Evolutionary conservation across 2,113 vertebrate genomes (phyloP).

Genomic region (Neodon shergylaensis): DNA sequence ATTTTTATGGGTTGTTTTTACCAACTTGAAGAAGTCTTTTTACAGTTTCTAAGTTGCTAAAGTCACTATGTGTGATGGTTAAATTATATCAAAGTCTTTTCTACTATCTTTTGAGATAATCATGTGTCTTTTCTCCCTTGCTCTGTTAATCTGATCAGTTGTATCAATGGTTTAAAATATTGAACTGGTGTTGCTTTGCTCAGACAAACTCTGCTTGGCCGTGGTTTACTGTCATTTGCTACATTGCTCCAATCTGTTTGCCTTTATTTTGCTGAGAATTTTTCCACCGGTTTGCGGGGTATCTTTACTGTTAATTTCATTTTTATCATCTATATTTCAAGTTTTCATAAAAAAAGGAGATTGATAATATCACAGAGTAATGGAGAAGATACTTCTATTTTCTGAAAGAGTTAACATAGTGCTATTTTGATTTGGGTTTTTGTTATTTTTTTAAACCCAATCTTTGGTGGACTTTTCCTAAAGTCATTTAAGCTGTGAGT

Average conservation of each 20-base stretch:
- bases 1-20: background rate
- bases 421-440: background rate
- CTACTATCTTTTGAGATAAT: background rate
- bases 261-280: background rate
- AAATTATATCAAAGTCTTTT: background rate
- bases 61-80: background rate
- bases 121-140: conserved; percentile 3
- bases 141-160: background rate
- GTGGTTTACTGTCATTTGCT: background rate
- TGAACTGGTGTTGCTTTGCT: background rate
- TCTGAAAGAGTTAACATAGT: background rate
- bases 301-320: background rate
- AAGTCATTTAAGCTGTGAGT: background rate
- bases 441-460: background rate
- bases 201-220: background rate
- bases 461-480: conserved; percentile 26
- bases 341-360: background rate
- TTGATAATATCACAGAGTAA: background rate
- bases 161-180: background rate
- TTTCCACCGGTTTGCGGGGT: background rate
- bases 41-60: background rate
- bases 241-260: background rate
- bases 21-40: background rate
- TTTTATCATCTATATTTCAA: background rate
- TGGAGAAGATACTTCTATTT: background rate